Evolutionary conservation across 2,888 invertebrate genomes (phyloP), one percentile per base, ranked within the genome.

Genomic region (Ornithoptera priamus): DNA sequence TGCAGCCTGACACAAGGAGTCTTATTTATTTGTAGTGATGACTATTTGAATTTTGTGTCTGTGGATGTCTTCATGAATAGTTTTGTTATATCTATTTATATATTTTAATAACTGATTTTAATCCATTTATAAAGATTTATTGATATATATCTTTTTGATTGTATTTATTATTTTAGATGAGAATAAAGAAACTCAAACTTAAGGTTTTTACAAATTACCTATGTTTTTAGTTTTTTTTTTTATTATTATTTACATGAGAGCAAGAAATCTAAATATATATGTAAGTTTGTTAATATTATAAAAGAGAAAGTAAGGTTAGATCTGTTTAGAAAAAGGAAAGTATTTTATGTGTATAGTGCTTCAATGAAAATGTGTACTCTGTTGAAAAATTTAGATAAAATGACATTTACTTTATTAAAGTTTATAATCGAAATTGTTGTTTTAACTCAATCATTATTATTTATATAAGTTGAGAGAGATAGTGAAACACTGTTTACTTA

Each of bases 241-340:
- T n/a, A n/a, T n/a, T n/a, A n/a, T 10, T 53, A n/a, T n/a, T 53
- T 42, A 10, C 6, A 53, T 18, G 6, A 53, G 17, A 18, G 15
- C 3, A 5, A 7, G 22, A 1, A 53, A 12, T 53, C 1, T 18
- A 53, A 53, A 53, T 1, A 53, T n/a, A 53, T 53, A 18, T 53
- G 8, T 58, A 22, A n/a, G 8, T 22, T 12, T 22, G 18, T 22
- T 22, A 58, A 24, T 12, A 58, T 18, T 22, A 20, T 20, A 58
- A 24, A 58, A 22, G 15, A 8, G n/a, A 10, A 24, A 58, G n/a
- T 22, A 39, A 20, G 61, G 15, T 42, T 15, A 60, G 69, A 69
- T 65, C 60, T 65, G 69, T 65, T 50, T 59, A 59, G n/a, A 60
- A 15, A 46, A 50, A 18, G 46, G 20, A n/a, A 36, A 59, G 53